Percentiles rank a stretch among this genome's conserved stretches.
Conservation (phyloP, 2,888 invertebrate genomes). For the Campoletis raptor region DNA sequence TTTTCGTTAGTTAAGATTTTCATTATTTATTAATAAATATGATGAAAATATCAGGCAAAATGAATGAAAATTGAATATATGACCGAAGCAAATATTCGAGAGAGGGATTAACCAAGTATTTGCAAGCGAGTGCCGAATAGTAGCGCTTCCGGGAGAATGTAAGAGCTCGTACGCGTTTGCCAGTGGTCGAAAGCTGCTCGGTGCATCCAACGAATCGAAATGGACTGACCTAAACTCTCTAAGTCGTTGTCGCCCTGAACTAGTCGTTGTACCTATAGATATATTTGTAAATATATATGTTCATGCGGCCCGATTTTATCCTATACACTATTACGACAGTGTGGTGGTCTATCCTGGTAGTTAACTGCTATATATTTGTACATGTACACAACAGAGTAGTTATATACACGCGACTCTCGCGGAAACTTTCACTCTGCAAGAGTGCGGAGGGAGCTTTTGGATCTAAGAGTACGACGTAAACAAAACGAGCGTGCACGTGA, state of each 20-base stretch:
- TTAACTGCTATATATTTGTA: conserved; percentile 5
- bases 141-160: conserved; percentile 60
- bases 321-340: conserved; percentile 30
- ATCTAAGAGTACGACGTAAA: conserved; percentile 70
- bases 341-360: conserved; percentile 26
- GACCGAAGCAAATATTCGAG: background rate
- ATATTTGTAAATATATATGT: background rate
- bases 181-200: conserved; percentile 30
- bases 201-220: conserved; percentile 62
- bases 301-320: conserved; percentile 37
- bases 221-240: conserved; percentile 53
- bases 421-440: conserved; percentile 68
- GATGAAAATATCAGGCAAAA: background rate
- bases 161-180: conserved; percentile 25
- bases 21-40: background rate
- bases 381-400: conserved; percentile 1
- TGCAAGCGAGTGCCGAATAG: conserved; percentile 41
- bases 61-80: background rate
- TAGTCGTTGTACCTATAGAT: conserved; percentile 22
- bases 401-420: conserved; percentile 54
- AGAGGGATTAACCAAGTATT: background rate
- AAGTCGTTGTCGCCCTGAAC: conserved; percentile 39
- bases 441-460: conserved; percentile 37
- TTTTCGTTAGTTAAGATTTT: background rate
- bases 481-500: conserved; percentile 71